Base-by-base conservation (phyloP, 2,113 vertebrate genomes). In the Pangasianodon hypophthalmus region DNA sequence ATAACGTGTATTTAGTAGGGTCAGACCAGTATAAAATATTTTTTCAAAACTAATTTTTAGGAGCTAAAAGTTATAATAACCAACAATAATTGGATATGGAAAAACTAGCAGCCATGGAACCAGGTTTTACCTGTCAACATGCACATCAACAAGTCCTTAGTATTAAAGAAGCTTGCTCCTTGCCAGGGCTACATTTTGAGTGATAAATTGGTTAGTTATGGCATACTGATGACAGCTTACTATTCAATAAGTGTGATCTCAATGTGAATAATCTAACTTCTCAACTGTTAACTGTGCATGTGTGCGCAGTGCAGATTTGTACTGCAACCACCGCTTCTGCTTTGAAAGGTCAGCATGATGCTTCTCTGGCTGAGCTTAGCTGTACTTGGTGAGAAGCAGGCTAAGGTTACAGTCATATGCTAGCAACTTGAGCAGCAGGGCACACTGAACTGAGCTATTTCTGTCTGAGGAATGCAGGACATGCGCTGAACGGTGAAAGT, bases 361-460 rank as follows among this genome's bases (percentile, higher is more conserved):
- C 11, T 54, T 41, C 88, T 37, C 71, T 60, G n/a, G 46, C 0
- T 50, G n/a, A 32, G 71, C 88, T 81, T 69, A 91, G 88, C 85
- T 85, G 80, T 69, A 77, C 77, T 88, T 56, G 18, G 71, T 56
- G 73, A 88, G 67, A 88, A 89, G 32, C 79, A 87, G 85, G 75
- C 41, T 93, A 62, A 58, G 75, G 87, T 92, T 93, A 88, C 92
- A 88, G 89, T 96, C 93, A 93, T 91, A 93, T 93, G 92, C 88
- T 89, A 84, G 94, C 93, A 93, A 95, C 93, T 89, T 84, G 91
- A 95, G 92, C 93, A 91, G 56, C 26, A 88, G 92, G 92, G 88
- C 84, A 90, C 91, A 92, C 92, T 92, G 93, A 94, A 92, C 92
- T 81, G 87, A 90, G 92, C 95, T 96, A 96, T 96, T 96, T 96